Conservation (phyloP, 2,113 vertebrate species). For the Pelvicachromis taeniatus region DNA sequence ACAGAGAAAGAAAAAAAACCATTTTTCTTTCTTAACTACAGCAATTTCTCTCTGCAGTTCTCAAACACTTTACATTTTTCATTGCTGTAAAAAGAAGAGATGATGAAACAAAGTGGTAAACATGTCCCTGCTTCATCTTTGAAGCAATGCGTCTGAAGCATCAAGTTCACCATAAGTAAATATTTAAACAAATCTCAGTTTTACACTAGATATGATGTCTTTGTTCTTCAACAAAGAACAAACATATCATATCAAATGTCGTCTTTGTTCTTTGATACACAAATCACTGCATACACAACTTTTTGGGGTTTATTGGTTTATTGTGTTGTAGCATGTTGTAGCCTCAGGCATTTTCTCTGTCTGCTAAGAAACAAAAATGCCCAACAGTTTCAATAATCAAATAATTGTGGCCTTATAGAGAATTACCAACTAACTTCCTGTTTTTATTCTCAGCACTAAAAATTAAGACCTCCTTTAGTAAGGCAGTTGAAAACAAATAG, state of each 20-base stretch:
- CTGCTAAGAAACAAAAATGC: not conserved
- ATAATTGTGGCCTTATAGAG: not conserved
- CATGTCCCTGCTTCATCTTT: not conserved
- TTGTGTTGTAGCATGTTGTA: not conserved
- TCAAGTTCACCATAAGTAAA: not conserved
- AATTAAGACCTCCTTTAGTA: conserved; percentile 4
- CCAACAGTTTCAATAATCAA: not conserved
- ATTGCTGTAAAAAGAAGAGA: not conserved
- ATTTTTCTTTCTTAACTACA: not conserved
- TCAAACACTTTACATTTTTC: not conserved
- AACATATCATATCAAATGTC: not conserved
- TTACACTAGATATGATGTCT: not conserved
- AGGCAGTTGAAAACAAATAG: conserved; percentile 14
- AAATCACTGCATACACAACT: not conserved
- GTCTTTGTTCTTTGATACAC: not conserved
- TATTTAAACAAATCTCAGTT: not conserved
- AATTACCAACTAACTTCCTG: not conserved
- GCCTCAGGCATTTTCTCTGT: not conserved
- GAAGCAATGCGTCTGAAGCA: not conserved
- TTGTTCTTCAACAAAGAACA: not conserved
- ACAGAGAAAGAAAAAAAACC: not conserved
- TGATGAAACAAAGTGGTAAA: not conserved
- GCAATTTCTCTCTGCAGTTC: not conserved
- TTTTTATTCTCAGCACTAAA: not conserved
- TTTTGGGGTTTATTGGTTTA: not conserved